Base-by-base conservation (phyloP, 2,888 invertebrate species). In the Agrypnus murinus region DNA sequence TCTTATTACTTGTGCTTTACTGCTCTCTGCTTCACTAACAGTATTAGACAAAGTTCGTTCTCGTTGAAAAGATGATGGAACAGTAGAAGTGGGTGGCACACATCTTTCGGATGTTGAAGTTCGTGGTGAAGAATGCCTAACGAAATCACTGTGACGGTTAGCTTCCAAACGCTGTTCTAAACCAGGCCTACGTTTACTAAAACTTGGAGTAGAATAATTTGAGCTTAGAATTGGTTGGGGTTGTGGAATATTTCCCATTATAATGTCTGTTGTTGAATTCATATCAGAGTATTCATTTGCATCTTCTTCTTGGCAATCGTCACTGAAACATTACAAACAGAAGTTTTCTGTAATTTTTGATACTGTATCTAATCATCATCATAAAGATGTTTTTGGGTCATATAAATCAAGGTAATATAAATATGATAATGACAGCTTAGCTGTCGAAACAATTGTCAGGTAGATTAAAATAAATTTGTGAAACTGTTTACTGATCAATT, bases 271-370 rank as follows among this genome's bases (percentile, higher is more conserved):
- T 8, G 69, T n/a, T 8, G 68, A 69, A 64, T 64, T 69, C 55
- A 82, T 43, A 68, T 83, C 82, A 2, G 82, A 78, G 75, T 82
- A 84, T 43, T 82, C 82, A 59, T 84, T 83, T 32, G 79, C 78
- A 60, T 84, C 84, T 65, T 79, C 79, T 55, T 82, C 83, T 10
- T 78, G 77, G 70, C 80, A 79, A 38, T 84, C 84, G 66, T 85
- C 84, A 68, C 85, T 85, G 69, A 1, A 72, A 36, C 25, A 1
- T n/a, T n/a, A n/a, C n/a, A n/a, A n/a, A n/a, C n/a, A n/a, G n/a
- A n/a, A n/a, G n/a, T n/a, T n/a, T n/a, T n/a, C n/a, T n/a, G n/a
- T n/a, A n/a, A n/a, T n/a, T n/a, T n/a, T n/a, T n/a, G n/a, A n/a
- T n/a, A n/a, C n/a, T n/a, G n/a, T n/a, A n/a, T n/a, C n/a, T n/a